These are phyloP conservation scores for Drosophila pandora DNA, from an alignment of 1,140 invertebrate species.

Conservation along the genomic window DNA sequence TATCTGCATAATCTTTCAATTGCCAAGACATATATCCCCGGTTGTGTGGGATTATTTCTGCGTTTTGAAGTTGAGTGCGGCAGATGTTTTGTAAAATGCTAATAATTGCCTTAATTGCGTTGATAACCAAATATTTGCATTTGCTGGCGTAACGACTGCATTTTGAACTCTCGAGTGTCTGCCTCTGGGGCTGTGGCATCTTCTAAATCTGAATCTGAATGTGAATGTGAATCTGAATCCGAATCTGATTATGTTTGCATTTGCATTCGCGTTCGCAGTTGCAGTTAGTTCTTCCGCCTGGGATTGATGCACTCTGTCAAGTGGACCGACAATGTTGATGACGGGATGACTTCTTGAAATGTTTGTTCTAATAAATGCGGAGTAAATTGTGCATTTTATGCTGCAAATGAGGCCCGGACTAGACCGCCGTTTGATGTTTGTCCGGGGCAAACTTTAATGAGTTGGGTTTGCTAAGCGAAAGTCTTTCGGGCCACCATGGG, in stretches of 20 bases:
- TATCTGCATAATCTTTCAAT: constrained; percentile 47
- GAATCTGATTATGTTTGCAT: constrained; percentile 64
- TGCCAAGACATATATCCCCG: constrained; percentile 9
- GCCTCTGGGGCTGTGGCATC: constrained; percentile 25
- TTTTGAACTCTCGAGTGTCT: constrained; percentile 68
- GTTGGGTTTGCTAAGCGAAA: constrained; percentile 3
- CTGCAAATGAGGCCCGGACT: constrained; percentile 62
- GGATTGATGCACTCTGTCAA: constrained; percentile 42
- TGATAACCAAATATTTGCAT: constrained; percentile 57
- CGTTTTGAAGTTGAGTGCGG: constrained; percentile 32
- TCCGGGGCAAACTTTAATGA: constrained; percentile 47
- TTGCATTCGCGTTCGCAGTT: constrained; percentile 31
- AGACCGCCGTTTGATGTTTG: constrained; percentile 60
- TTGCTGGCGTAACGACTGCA: constrained; percentile 30
- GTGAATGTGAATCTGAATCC: constrained; percentile 30
- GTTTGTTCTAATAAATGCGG: constrained; percentile 59
- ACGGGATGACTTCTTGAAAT: constrained; percentile 44
- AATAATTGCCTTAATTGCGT: constrained; percentile 68
- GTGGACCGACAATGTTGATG: constrained; percentile 41
- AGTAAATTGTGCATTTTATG: constrained; percentile 74
- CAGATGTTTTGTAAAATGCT: constrained; percentile 58
- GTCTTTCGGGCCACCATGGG: neutral
- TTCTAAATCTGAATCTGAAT: constrained; percentile 24
- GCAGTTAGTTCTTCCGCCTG: constrained; percentile 40
- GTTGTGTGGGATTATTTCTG: constrained; percentile 11